Evolutionary conservation across 1,140 invertebrate genomes (phyloP).

Genomic region (Hetaerina americana): DNA sequence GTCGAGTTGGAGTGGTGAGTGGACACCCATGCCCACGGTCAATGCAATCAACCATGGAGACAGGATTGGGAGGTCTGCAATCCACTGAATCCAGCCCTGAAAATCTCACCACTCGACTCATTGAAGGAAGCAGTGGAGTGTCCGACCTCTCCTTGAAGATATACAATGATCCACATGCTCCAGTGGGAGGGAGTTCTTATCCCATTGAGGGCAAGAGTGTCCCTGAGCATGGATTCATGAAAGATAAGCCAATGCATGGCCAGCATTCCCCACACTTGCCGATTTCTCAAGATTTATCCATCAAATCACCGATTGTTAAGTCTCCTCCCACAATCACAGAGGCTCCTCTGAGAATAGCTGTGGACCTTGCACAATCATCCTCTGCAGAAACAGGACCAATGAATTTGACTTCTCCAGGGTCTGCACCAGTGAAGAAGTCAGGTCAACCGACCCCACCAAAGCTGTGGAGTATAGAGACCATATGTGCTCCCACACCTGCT

Average conservation of each 20-base stretch:
- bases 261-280: background rate
- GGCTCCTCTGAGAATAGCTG: background rate
- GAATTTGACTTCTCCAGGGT: background rate
- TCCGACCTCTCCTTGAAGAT: background rate
- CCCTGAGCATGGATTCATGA: background rate
- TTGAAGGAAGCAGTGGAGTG: background rate
- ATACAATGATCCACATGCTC: background rate
- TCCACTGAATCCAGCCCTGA: background rate
- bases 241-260: no score
- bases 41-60: no score
- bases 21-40: no score
- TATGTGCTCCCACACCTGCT: slow-evolving; percentile 14
- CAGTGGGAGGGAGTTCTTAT: background rate
- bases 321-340: no score
- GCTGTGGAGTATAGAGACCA: slow-evolving; percentile 23
- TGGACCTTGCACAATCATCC: background rate
- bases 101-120: background rate
- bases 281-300: background rate
- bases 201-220: no score
- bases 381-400: background rate
- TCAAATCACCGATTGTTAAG: background rate
- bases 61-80: background rate
- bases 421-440: background rate
- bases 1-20: background rate
- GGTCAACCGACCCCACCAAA: slow-evolving; percentile 13